Base-by-base conservation (phyloP, 2,888 invertebrate genomes). In the Andrena bucephala region DNA sequence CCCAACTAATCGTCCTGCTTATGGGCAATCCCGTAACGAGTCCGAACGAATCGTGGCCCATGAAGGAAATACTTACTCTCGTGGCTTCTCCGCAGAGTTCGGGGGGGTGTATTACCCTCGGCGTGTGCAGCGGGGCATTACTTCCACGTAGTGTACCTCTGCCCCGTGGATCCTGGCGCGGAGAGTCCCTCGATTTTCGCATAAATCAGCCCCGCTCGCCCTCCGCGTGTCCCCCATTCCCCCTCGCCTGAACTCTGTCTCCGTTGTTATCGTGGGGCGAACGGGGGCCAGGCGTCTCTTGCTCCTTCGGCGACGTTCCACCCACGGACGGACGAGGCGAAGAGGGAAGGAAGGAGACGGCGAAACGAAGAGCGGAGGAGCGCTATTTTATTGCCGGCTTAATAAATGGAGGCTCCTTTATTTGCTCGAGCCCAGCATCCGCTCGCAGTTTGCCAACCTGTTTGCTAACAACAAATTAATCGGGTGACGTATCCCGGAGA, bases 401-500 rank as follows among this genome's bases (percentile, higher is more conserved):
- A 93, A 93, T 93, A 93, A 93, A 93, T 93, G 92, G 92, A 91
- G 90, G 87, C 92, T 92, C 91, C 90, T 93, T 92, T 92, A 93
- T 93, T 93, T 92, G 90, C 90, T 86, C 87, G 87, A 86, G 81
- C 90, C 42, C 91, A 91, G 90, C 91, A 92, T 92, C 92, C 92
- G 91, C 91, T 91, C 89, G 90, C 92, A 90, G 91, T 93, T 93
- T 91, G 92, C 92, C 92, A 93, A 92, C 93, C 92, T 93, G 92
- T 93, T 93, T 92, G 92, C 92, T 91, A 92, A 92, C 92, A 92
- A 93, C 93, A 93, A 93, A 93, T 93, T 93, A 93, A 93, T 93
- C 93, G 91, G 89, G 90, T 92, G 91, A 92, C 92, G 91, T 91
- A 92, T 92, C 88, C 89, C 81, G 85, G 85, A 87, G 85, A 81